A percentile compares a stretch with the other conserved stretches of the same genome.
Conservation (phyloP, 2,113 vertebrate species). For the Merops nubicus region DNA sequence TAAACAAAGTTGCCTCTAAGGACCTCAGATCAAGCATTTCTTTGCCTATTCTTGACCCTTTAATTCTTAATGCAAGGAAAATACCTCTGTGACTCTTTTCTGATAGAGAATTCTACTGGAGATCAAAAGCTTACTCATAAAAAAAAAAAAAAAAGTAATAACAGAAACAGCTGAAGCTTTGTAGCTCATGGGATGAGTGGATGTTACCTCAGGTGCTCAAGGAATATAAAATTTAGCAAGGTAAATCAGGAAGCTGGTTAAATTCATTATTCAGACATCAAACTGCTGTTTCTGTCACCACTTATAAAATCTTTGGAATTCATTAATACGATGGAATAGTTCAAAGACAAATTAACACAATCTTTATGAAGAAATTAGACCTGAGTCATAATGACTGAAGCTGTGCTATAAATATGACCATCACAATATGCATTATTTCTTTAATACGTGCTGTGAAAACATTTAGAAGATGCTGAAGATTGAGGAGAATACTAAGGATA, state of each 20-base stretch:
- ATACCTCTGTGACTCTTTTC: not conserved
- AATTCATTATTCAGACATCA: not conserved
- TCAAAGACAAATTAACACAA: not conserved
- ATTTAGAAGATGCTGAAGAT: not conserved
- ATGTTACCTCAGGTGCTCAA: not conserved
- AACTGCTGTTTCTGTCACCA: not conserved
- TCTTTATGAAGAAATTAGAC: not conserved
- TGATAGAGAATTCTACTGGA: not conserved
- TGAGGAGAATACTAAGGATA: not conserved
- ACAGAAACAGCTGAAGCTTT: not conserved
- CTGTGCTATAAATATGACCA: not conserved
- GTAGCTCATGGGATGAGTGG: not conserved
- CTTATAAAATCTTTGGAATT: not conserved
- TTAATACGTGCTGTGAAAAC: not conserved
- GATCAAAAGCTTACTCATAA: conserved; percentile 1
- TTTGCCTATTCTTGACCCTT: not conserved
- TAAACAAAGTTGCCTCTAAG: not conserved
- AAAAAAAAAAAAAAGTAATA: not conserved
- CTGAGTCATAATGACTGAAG: not conserved
- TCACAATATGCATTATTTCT: not conserved
- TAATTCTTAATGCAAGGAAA: not conserved
- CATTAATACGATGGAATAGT: not conserved
- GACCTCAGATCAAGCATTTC: not conserved
- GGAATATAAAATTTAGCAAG: not conserved
- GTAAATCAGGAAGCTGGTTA: not conserved